A percentile compares a stretch with the other conserved stretches of the same genome.
phyloP scores from a whole-genome alignment of 2,113 vertebrate genomes.

The Myxocyprinus asiaticus region DNA sequence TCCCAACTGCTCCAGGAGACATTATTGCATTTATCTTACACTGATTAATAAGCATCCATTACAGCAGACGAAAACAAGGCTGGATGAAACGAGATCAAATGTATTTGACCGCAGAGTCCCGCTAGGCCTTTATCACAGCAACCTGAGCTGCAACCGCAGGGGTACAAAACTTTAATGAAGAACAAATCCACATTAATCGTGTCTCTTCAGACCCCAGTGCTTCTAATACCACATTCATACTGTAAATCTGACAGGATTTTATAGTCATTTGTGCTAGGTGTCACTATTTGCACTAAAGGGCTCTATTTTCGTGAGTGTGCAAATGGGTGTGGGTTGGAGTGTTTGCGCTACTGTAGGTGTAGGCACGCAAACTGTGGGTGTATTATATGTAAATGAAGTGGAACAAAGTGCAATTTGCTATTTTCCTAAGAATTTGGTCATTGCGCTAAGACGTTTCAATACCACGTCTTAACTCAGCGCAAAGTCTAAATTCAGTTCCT shows the following conservation, averaged over 20 bases:
- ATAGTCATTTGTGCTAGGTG: slow-evolving; percentile 3
- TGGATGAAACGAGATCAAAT: background rate
- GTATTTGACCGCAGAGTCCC: background rate
- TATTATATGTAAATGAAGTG: too few relatives aligned
- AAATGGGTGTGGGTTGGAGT: too few relatives aligned
- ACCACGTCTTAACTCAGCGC: too few relatives aligned
- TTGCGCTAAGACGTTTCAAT: too few relatives aligned
- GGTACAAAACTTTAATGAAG: slow-evolving; percentile 10
- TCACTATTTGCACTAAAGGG: background rate
- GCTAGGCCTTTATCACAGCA: background rate
- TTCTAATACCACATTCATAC: background rate
- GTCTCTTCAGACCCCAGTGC: background rate
- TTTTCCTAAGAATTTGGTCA: too few relatives aligned
- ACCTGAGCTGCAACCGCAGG: background rate
- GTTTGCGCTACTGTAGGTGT: too few relatives aligned
- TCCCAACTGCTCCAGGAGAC: background rate
- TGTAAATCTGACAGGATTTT: slow-evolving; percentile 17
- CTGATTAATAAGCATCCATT: slow-evolving; percentile 10
- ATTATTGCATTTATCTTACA: background rate
- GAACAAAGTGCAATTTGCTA: too few relatives aligned
- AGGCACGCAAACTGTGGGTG: too few relatives aligned
- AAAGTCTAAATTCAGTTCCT: too few relatives aligned
- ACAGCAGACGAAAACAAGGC: background rate
- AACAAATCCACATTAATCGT: slow-evolving; percentile 37
- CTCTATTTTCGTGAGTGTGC: too few relatives aligned